Base-by-base conservation (phyloP, 2,797 vertebrate species). In the Coccyzus lansbergi region DNA sequence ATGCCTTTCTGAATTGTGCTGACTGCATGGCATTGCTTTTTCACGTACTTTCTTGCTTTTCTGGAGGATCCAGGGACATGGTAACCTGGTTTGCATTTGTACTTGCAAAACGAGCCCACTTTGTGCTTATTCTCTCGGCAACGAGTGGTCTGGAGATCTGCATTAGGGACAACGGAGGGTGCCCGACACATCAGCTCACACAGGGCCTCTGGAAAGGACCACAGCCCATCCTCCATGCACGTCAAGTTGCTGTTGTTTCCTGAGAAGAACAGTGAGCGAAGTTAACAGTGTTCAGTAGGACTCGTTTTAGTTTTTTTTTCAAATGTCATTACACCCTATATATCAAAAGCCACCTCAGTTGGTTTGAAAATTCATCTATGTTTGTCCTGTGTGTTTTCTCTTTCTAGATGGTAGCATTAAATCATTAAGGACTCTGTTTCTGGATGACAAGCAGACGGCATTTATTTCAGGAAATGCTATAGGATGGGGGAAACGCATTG, bases 201-300 rank as follows among this genome's bases (percentile, higher is more conserved):
- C 29, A 99, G 97, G 42, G 99, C 99, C 86, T 99, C 99, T 0
- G 99, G 99, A 86, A 99, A 99, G n/a, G 99, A 99, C 99, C 99
- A 99, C 64, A 99, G 97, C 8, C 99, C 99, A 0, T 99, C 99
- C 63, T 99, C 99, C 94, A 99, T 97, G 90, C 99, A 99, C n/a
- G 98, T 99, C 74, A 99, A 97, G 40, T 98, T 97, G 97, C 98
- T 99, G 96, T 99, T 99, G 90, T 98, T 98, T 83, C 99, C 99
- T 99, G 96, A 44, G 80, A 67, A 70, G 86, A 80, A 58, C 26
- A 58, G 76, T 7, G 81, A 65, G 34, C 24, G 68, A 48, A 65
- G 74, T 95, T 72, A 95, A 79, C 29, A 28, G 31, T 0, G 0
- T 81, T 52, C 87, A 83, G 76, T 12, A 63, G 65, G 58, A 40